These are phyloP conservation scores for Upupa epops DNA, from an alignment of 2,113 vertebrate genomes.

Conservation along the genomic window DNA sequence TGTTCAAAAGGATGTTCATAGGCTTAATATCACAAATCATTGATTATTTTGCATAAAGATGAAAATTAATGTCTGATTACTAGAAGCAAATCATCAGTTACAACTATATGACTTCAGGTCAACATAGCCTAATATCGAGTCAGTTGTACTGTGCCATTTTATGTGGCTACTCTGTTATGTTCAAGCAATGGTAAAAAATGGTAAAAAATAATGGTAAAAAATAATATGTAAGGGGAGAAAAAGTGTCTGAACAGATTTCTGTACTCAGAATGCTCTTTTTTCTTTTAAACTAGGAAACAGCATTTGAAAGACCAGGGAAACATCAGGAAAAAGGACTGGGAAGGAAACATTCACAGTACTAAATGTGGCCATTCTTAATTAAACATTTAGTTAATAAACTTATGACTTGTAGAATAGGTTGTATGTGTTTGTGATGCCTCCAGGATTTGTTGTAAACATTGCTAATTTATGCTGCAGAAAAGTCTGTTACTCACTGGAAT, in stretches of 20 bases:
- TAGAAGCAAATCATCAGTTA: slow-evolving; percentile 14
- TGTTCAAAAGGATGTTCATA: not conserved
- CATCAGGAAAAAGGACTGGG: not conserved
- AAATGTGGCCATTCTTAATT: not conserved
- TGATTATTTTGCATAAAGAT: not conserved
- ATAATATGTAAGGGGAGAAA: not conserved
- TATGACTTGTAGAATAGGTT: not conserved
- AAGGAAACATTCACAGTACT: not conserved
- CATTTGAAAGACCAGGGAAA: not conserved
- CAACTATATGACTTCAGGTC: not conserved
- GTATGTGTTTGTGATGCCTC: not conserved
- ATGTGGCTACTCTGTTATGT: not conserved
- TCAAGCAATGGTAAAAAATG: not conserved
- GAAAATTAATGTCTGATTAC: not conserved
- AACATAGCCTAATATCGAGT: not conserved
- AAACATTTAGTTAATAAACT: not conserved
- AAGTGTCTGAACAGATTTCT: not conserved
- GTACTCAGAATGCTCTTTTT: not conserved
- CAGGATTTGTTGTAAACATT: not conserved
- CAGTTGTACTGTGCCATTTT: not conserved
- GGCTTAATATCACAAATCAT: not conserved
- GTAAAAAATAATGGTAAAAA: not conserved
- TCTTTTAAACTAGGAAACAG: not conserved
- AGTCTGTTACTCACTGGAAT: not conserved
- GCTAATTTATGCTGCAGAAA: not conserved